Evolutionary conservation across 2,113 vertebrate species (phyloP).

Genomic region (Podilymbus podiceps): DNA sequence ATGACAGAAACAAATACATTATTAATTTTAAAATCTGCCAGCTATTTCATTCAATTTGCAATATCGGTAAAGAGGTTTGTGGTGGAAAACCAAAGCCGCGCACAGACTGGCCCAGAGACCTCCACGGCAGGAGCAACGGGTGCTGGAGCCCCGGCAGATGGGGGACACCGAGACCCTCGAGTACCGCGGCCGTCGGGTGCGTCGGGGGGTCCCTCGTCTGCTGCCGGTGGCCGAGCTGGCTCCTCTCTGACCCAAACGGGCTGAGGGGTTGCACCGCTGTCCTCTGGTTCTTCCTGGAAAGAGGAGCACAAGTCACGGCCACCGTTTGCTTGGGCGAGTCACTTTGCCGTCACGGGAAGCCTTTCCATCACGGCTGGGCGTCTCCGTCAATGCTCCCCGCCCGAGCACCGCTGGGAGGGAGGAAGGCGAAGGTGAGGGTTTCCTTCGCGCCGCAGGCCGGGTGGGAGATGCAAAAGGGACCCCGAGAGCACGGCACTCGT

Average conservation of each 20-base stretch:
- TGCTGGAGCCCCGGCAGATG: background rate
- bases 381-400: background rate
- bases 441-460: accelerated
- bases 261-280: accelerated
- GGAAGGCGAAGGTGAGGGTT: too few relatives aligned
- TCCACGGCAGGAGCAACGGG: accelerated
- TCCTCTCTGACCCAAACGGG: background rate
- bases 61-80: background rate
- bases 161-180: background rate
- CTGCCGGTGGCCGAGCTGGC: too few relatives aligned
- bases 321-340: background rate
- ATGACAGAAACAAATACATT: slow-evolving; percentile 60
- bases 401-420: background rate
- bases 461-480: too few relatives aligned
- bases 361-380: background rate
- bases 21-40: slow-evolving; percentile 44
- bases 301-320: background rate
- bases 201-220: too few relatives aligned
- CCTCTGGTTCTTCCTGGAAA: background rate
- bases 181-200: accelerated
- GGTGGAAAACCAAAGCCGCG: background rate
- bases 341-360: background rate
- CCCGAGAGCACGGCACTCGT: background rate
- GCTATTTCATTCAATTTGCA: slow-evolving; percentile 34
- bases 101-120: accelerated